Conservation (phyloP, 2,113 vertebrate species). For the Prinia subflava region DNA sequence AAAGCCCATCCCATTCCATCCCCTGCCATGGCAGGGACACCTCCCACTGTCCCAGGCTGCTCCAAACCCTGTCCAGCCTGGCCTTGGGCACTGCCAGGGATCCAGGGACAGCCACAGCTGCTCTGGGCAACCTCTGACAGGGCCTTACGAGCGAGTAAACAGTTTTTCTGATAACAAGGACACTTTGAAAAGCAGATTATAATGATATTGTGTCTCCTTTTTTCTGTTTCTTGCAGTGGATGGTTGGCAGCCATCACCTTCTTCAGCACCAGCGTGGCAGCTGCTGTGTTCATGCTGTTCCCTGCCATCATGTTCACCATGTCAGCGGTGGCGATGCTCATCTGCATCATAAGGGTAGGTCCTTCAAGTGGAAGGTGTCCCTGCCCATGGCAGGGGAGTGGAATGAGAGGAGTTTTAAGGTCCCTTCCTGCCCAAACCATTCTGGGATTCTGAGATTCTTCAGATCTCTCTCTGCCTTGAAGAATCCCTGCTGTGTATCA, state of each 20-base stretch:
- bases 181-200: neutral
- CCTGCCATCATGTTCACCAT: constrained; percentile 86
- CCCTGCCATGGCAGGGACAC: neutral
- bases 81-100: neutral
- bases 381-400: neutral
- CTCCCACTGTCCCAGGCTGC: fast-evolving
- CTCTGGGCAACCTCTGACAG: neutral
- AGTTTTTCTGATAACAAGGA: neutral
- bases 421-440: neutral
- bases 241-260: constrained; percentile 85
- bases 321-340: constrained; percentile 76
- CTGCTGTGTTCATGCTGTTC: constrained; percentile 89
- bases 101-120: neutral
- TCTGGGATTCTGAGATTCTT: constrained; percentile 20
- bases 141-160: neutral
- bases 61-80: fast-evolving
- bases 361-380: neutral
- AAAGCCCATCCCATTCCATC: neutral
- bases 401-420: neutral
- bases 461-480: neutral
- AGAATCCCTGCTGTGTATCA: neutral
- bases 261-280: constrained; percentile 77
- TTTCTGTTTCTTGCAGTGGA: constrained; percentile 72
- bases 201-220: neutral
- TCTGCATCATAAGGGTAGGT: constrained; percentile 85